Evolutionary conservation across 2,888 invertebrate genomes (phyloP), one percentile per base, ranked within the genome.

Genomic region (Drosophila anomalata): DNA sequence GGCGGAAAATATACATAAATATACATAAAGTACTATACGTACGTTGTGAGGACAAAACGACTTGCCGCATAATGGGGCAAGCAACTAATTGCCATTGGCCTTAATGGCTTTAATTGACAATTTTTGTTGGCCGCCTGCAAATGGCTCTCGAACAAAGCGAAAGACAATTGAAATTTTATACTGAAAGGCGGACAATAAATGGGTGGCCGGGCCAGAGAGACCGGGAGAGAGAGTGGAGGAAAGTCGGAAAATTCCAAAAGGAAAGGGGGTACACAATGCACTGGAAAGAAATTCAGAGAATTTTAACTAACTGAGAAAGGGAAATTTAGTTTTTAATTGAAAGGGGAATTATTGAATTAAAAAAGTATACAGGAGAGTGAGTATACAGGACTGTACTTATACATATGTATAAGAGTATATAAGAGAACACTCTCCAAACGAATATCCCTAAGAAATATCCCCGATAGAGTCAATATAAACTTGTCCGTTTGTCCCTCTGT

Each of bases 51-150:
- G n/a, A 14, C 6, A 17, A 31, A 69, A 68, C 51, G 55, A 33
- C 46, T 42, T 48, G 52, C 50, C 60, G 46, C 77, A 80, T 67
- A 77, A 65, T 47, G 66, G 61, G 53, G 57, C 48, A 52, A 36
- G 39, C 60, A 78, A 78, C 73, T 81, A 76, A 78, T 78, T 81
- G 69, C 75, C 73, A 47, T 70, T 61, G 56, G 61, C 63, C 69
- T 41, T 73, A 81, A 81, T 78, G 66, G 66, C 60, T 78, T 78
- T 76, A 78, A 81, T 78, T 78, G 82, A 65, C 73, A 63, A 52
- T 63, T 58, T 73, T 63, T 57, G 55, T 62, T 56, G 73, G 51
- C 47, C 55, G 17, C 14, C 47, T 17, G 62, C 73, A 54, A 74
- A 61, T 55, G 72, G 68, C 50, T 47, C 36, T 44, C 39, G 41